These are phyloP conservation scores for Brachionus calyciflorus DNA, from an alignment of 1,140 invertebrate genomes.

Conservation along the genomic window DNA sequence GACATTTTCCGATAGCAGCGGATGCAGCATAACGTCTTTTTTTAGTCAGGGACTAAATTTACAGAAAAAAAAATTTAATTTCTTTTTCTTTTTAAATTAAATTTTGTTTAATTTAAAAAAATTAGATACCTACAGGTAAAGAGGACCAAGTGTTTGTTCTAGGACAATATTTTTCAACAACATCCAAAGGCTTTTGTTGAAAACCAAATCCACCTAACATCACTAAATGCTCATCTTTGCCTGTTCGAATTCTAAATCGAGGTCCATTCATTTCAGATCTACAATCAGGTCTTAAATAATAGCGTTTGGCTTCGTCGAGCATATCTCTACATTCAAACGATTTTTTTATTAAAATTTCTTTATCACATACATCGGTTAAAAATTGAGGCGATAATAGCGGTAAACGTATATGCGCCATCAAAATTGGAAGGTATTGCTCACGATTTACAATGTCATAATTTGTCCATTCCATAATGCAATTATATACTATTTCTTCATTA, in stretches of 20 bases:
- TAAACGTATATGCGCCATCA: constrained; percentile 85
- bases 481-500: constrained; percentile 75
- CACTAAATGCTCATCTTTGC: constrained; percentile 90
- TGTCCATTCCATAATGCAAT: constrained; percentile 71
- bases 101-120: not conserved
- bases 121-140: constrained; percentile 51
- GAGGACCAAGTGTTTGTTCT: constrained; percentile 53
- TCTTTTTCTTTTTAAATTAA: too few relatives aligned
- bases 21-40: constrained; percentile 57
- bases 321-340: constrained; percentile 93
- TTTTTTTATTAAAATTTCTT: constrained; percentile 86
- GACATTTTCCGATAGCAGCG: constrained; percentile 64
- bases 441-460: constrained; percentile 91
- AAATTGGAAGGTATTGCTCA: constrained; percentile 81
- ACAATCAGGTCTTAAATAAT: constrained; percentile 81
- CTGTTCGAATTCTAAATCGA: constrained; percentile 1
- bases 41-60: constrained; percentile 52
- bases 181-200: constrained; percentile 86
- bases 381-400: constrained; percentile 93
- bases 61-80: not conserved
- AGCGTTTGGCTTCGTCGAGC: constrained; percentile 97
- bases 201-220: constrained; percentile 88
- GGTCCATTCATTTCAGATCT: constrained; percentile 63
- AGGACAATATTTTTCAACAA: constrained; percentile 56
- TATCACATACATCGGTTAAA: constrained; percentile 91